Conservation (phyloP, 2,888 invertebrate species). For the Taenaris catops region DNA sequence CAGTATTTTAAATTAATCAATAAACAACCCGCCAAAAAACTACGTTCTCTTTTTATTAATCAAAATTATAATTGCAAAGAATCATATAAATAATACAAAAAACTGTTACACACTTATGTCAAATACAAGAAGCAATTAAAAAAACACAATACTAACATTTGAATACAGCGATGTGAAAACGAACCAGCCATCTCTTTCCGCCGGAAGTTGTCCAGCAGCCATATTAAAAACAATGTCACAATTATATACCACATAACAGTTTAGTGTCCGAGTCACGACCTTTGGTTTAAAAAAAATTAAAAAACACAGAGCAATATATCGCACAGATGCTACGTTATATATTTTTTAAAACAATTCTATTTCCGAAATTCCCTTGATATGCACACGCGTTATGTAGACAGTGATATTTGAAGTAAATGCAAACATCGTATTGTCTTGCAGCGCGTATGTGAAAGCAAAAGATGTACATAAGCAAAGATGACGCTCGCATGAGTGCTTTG, state of each 20-base stretch:
- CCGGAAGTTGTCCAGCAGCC: constrained; percentile 63
- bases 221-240: constrained; percentile 62
- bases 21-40: too few species aligned
- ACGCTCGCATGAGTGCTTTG: constrained; percentile 34
- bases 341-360: background rate
- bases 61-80: too few species aligned
- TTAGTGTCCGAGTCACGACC: constrained; percentile 25
- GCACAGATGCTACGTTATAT: constrained; percentile 14
- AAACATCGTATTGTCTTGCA: constrained; percentile 30
- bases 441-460: constrained; percentile 46
- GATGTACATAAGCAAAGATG: constrained; percentile 35
- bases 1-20: too few species aligned
- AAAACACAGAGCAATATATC: constrained; percentile 27
- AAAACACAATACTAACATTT: constrained; percentile 56
- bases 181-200: constrained; percentile 49
- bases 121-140: too few species aligned
- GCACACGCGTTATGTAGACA: constrained; percentile 6
- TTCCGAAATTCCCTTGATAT: background rate
- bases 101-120: too few species aligned
- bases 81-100: too few species aligned
- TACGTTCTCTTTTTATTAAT: too few species aligned
- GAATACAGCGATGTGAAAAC: constrained; percentile 56
- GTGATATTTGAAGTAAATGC: constrained; percentile 25
- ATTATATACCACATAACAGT: constrained; percentile 61
- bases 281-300: constrained; percentile 14